Conservation (phyloP, 2,888 invertebrate genomes). For the Tolmerus cingulatus region DNA sequence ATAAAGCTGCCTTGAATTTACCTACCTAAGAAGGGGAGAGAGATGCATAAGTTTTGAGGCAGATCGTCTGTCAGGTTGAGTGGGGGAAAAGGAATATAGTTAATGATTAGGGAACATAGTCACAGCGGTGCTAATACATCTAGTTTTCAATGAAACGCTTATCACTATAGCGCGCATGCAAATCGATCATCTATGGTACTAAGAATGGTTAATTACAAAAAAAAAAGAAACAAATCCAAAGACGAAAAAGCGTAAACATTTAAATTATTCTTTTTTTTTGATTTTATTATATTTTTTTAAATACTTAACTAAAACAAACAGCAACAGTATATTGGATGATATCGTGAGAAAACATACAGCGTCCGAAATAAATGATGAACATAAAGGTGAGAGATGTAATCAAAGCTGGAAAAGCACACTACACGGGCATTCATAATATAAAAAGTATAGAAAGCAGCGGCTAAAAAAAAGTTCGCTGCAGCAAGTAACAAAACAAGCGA, state of each 20-base stretch:
- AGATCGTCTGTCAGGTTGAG: neutral
- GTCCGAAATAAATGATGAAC: neutral
- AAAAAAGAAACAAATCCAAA: neutral
- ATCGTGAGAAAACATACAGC: neutral
- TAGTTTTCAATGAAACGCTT: neutral
- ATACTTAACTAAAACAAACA: neutral
- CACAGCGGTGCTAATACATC: neutral
- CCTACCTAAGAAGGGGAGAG: constrained; percentile 47
- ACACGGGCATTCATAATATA: constrained; percentile 6
- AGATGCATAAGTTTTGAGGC: constrained; percentile 17
- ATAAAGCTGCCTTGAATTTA: constrained; percentile 34
- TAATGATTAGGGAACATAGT: neutral
- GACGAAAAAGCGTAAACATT: neutral
- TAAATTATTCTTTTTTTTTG: neutral
- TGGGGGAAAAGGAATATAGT: neutral
- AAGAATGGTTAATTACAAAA: neutral
- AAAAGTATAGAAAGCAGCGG: neutral
- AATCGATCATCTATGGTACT: neutral
- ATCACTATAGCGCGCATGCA: neutral
- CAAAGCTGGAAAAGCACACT: constrained; percentile 13
- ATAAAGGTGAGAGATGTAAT: neutral
- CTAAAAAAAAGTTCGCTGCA: neutral
- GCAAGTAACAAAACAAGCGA: neutral
- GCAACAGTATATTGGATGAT: neutral
- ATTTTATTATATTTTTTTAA: neutral